Conservation (phyloP, 2,888 invertebrate genomes). For the Tetranychus piercei region DNA sequence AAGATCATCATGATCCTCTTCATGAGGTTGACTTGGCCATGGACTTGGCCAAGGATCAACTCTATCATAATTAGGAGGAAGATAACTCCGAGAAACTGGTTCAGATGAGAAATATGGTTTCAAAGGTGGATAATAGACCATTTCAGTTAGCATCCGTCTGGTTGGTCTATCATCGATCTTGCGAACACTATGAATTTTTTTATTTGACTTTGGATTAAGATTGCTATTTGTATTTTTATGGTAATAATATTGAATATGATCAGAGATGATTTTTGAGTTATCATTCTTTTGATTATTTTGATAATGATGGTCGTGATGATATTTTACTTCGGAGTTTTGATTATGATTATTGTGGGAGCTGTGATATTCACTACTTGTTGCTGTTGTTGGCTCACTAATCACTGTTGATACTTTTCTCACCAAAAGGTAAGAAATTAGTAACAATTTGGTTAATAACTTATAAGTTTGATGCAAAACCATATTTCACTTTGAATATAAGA, state of each 20-base stretch:
- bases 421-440: neutral
- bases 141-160: neutral
- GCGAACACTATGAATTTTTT: too few relatives aligned
- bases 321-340: neutral
- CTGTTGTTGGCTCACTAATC: neutral
- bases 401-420: neutral
- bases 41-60: neutral
- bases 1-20: constrained; percentile 7
- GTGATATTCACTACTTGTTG: neutral
- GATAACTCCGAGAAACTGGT: neutral
- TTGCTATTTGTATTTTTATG: neutral
- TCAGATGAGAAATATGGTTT: neutral
- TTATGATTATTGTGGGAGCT: neutral
- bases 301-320: too few relatives aligned
- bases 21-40: neutral
- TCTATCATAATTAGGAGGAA: neutral
- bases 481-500: neutral
- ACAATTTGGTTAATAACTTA: neutral
- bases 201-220: neutral
- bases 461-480: neutral
- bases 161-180: neutral
- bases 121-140: neutral
- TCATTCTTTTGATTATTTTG: neutral
- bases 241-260: neutral
- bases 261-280: neutral